Evolutionary conservation across 2,888 invertebrate species (phyloP), one percentile per base, ranked within the genome.

Genomic region (Dascillus cervinus): DNA sequence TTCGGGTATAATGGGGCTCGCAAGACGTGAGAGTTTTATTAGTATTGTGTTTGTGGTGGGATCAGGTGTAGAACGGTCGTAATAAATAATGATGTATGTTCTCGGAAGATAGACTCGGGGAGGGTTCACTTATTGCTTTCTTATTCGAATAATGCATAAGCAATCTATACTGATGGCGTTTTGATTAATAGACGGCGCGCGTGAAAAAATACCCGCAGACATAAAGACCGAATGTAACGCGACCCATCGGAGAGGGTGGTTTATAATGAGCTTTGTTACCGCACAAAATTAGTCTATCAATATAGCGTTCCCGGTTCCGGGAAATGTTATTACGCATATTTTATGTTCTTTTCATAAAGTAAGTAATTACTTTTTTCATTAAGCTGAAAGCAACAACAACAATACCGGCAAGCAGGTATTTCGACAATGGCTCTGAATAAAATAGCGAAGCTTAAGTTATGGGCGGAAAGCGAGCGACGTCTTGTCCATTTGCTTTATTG

Each of bases 301-400:
- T 17, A 17, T 8, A 8, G 17, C 8, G 8, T 6, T 17, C 5
- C 8, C 4, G 17, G 17, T 17, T 17, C 4, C 8, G 8, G 17
- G 17, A 17, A 17, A 8, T 17, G 17, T 17, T 8, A 17, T 17
- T 17, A 17, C 8, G 17, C 8, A 17, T 17, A 8, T 17, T 4
- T 17, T 17, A 6, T 17, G 4, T 26, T 26, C 29, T 28, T 26
- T 35, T 37, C 38, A 39, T 41, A 43, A 45, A 44, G 33, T 48
- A 52, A 47, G 49, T 47, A 49, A 52, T 52, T 51, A 45, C 47
- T 41, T 47, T 50, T 50, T 47, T 52, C 52, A 49, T 52, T 46
- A 48, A 29, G 34, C 32, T 50, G 45, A 50, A 48, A 51, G 50
- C 52, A 39, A 32, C 28, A 30, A 33, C 30, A 39, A 38, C 35